phyloP scores from a whole-genome alignment of 2,888 invertebrate genomes.

The Phortica okadai region DNA sequence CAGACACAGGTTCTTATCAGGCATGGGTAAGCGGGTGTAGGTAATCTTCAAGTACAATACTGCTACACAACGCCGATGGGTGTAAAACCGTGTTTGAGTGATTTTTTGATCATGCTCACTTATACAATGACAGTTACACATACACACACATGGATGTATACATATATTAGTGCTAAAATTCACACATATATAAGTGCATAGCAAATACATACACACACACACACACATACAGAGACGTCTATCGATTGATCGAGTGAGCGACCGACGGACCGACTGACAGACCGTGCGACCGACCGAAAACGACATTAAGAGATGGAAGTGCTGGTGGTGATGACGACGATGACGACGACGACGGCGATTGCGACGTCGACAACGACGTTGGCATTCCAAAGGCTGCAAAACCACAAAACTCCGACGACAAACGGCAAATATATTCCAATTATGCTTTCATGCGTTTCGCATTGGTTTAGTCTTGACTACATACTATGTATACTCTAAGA shows the following conservation, averaged over 20 bases:
- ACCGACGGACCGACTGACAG: background rate
- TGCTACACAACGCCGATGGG: background rate
- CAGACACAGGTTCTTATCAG: conserved; percentile 25
- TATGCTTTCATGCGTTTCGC: conserved; percentile 52
- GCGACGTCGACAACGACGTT: conserved; percentile 25
- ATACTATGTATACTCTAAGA: background rate
- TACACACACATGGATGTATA: background rate
- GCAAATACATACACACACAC: background rate
- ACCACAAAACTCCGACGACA: conserved; percentile 35
- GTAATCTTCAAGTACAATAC: conserved; percentile 19
- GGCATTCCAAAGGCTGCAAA: conserved; percentile 40
- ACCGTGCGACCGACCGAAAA: background rate
- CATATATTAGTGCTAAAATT: conserved; percentile 1
- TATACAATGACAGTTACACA: background rate
- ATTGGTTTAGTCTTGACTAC: background rate
- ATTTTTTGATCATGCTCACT: background rate
- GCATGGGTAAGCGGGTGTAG: conserved; percentile 24
- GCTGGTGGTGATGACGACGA: conserved; percentile 12
- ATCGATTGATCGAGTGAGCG: conserved; percentile 28
- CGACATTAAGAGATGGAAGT: conserved; percentile 11
- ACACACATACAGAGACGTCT: background rate
- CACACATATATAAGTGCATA: background rate
- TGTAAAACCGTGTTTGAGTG: background rate
- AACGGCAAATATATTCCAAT: conserved; percentile 42
- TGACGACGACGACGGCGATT: conserved; percentile 28